Percentiles rank a stretch among this genome's conserved stretches.
Conservation (phyloP, 2,113 vertebrate genomes). For the Entelurus aequoreus region DNA sequence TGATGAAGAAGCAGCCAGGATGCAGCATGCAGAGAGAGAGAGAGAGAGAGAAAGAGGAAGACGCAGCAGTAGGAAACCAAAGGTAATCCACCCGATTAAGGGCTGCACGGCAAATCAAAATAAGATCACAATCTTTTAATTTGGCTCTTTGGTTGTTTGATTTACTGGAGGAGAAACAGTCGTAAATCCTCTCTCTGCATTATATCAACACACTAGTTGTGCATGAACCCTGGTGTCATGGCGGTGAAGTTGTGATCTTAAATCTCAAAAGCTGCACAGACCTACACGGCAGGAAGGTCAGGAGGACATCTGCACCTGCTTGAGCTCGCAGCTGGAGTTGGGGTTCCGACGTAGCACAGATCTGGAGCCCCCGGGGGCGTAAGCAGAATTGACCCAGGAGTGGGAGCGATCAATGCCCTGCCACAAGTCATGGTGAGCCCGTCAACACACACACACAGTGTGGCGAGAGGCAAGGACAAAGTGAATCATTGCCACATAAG, state of each 20-base stretch:
- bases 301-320: constrained; percentile 81
- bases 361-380: constrained; percentile 86
- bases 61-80: constrained; percentile 11
- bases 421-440: constrained; percentile 44
- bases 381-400: constrained; percentile 94
- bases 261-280: background rate
- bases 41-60: constrained; percentile 13
- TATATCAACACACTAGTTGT: background rate
- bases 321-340: constrained; percentile 83
- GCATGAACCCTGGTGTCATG: too few species aligned
- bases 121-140: background rate
- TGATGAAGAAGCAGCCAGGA: constrained; percentile 7
- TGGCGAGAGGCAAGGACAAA: constrained; percentile 47
- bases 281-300: constrained; percentile 15
- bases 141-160: background rate
- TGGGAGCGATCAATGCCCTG: constrained; percentile 92
- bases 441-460: constrained; percentile 34
- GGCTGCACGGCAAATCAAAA: constrained; percentile 1
- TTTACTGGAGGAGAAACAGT: background rate
- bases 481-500: constrained; percentile 38
- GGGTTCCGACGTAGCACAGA: constrained; percentile 84
- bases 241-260: background rate
- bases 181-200: background rate
- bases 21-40: constrained; percentile 15
- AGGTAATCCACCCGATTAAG: constrained; percentile 7